Evolutionary conservation across 2,113 vertebrate species (phyloP).

Genomic region (Phainopepla nitens): DNA sequence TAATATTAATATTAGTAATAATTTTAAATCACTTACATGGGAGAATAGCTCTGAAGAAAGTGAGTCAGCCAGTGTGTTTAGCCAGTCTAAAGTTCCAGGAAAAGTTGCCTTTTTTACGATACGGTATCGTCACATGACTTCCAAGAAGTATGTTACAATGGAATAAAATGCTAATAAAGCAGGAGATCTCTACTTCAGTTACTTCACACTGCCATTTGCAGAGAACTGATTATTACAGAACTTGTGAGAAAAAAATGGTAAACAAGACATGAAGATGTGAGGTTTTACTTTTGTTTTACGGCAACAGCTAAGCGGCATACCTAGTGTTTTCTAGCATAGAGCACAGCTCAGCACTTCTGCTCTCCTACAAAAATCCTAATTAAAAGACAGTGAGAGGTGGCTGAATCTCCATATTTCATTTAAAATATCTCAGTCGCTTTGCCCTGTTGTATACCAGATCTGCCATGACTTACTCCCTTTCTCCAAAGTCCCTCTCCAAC

Average conservation of each 20-base stretch:
- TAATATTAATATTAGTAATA: not conserved
- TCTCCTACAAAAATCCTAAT: not conserved
- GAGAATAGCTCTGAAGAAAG: not conserved
- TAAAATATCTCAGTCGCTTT: not conserved
- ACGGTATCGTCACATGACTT: not conserved
- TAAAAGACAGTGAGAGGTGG: not conserved
- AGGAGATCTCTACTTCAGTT: not conserved
- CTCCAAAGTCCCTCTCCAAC: not conserved
- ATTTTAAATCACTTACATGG: not conserved
- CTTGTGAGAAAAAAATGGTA: not conserved
- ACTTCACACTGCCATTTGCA: not conserved
- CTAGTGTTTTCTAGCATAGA: not conserved
- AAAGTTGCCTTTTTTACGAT: not conserved
- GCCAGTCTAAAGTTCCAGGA: not conserved
- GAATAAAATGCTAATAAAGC: not conserved
- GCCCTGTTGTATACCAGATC: not conserved
- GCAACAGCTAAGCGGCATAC: not conserved
- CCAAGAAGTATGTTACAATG: not conserved
- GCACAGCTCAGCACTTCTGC: not conserved
- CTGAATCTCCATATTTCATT: not conserved
- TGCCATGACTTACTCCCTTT: not conserved
- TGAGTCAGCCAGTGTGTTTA: not conserved
- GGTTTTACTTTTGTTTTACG: not conserved
- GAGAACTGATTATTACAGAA: not conserved
- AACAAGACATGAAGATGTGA: not conserved